Evolutionary conservation across 2,797 vertebrate genomes (phyloP).

Genomic region (Diplodus puntazzo): DNA sequence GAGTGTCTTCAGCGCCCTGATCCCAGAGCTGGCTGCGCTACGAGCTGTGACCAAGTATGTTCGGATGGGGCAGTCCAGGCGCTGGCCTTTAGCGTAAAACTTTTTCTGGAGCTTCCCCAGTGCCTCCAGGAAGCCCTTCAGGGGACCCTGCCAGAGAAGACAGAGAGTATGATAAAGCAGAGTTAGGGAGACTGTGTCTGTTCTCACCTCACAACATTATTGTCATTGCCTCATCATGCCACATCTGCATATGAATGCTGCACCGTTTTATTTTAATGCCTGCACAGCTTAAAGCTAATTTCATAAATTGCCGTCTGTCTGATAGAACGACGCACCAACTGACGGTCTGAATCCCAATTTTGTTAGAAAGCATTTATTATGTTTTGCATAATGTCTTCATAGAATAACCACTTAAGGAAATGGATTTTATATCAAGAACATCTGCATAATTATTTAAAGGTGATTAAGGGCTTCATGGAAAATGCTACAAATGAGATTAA

Average conservation of each 20-base stretch:
- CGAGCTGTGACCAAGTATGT: constrained; percentile 96
- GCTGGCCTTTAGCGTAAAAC: constrained; percentile 94
- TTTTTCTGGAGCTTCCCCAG: constrained; percentile 98
- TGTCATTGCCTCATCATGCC: neutral
- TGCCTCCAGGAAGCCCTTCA: constrained; percentile 94
- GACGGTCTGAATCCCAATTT: neutral
- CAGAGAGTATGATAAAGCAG: neutral
- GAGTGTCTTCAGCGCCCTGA: constrained; percentile 96
- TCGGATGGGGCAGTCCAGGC: constrained; percentile 95
- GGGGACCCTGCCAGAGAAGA: constrained; percentile 87
- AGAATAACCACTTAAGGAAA: constrained; percentile 15
- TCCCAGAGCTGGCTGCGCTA: constrained; percentile 96
- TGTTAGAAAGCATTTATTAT: constrained; percentile 22
- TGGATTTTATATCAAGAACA: constrained; percentile 16
- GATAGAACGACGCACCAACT: constrained; percentile 10
- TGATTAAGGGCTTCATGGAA: constrained; percentile 1
- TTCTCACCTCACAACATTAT: constrained; percentile 1
- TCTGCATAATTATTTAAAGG: constrained; percentile 29
- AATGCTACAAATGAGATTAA: neutral
- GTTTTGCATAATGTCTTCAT: constrained; percentile 38
- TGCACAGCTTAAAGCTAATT: neutral
- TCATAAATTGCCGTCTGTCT: constrained; percentile 22
- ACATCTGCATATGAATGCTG: neutral
- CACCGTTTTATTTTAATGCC: constrained; percentile 4
- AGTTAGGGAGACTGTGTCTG: neutral